Conservation (phyloP, 2,888 invertebrate species). For the Eupithecia pulchellata region DNA sequence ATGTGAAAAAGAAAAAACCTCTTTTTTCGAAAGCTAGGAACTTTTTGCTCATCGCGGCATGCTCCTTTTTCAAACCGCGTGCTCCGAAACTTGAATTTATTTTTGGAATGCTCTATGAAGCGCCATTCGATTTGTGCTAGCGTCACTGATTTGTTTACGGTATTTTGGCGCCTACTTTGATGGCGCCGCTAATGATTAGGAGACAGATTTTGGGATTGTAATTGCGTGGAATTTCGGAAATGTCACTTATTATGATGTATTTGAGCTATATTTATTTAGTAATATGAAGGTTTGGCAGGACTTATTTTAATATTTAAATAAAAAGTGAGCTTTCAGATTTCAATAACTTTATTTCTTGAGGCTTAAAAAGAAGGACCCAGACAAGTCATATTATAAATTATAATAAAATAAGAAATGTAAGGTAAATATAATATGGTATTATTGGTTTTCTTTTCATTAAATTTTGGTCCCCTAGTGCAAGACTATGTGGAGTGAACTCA, state of each 20-base stretch:
- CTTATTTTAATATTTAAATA: not conserved
- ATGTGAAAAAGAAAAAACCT: slow-evolving; percentile 47
- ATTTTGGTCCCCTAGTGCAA: no score
- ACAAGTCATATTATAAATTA: no score
- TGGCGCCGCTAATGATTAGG: slow-evolving; percentile 54
- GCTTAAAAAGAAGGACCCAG: no score
- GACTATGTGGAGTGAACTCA: not conserved
- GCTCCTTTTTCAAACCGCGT: slow-evolving; percentile 49
- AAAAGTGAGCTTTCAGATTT: no score
- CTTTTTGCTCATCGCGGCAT: slow-evolving; percentile 58
- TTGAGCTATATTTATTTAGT: not conserved
- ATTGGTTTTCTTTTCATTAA: no score
- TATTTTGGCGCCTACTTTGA: slow-evolving; percentile 74
- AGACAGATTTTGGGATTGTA: slow-evolving; percentile 29
- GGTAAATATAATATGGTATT: no score
- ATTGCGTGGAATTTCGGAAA: slow-evolving; percentile 26
- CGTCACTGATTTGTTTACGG: slow-evolving; percentile 53
- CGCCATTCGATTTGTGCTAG: slow-evolving; percentile 77
- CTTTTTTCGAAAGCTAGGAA: slow-evolving; percentile 37
- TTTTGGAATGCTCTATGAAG: slow-evolving; percentile 55
- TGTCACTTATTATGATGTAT: not conserved
- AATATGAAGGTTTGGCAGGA: not conserved
- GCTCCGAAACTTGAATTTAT: slow-evolving; percentile 53
- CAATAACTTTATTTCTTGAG: no score
- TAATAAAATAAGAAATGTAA: no score